phyloP scores from a whole-genome alignment of 2,113 vertebrate species.

The Toxotes chatareus region DNA sequence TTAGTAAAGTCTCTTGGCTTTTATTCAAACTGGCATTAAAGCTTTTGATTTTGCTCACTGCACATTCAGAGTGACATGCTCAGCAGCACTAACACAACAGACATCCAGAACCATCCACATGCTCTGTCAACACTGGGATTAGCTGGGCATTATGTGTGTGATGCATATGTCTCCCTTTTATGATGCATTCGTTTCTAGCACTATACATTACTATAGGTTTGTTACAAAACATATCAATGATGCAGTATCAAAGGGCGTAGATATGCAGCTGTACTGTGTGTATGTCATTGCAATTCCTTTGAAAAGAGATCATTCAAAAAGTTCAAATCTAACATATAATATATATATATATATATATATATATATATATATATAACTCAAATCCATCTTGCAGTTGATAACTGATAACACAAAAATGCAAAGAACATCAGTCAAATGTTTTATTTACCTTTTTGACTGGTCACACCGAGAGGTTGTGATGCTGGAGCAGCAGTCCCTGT shows the following conservation, averaged over 20 bases:
- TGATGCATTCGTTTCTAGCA: slow-evolving; percentile 5
- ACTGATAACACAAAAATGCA: fast-evolving
- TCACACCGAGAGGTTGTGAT: slow-evolving; percentile 35
- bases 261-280: not conserved
- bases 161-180: slow-evolving; percentile 30
- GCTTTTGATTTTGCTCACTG: slow-evolving; percentile 57
- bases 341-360: too few species aligned
- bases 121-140: slow-evolving; percentile 55
- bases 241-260: not conserved
- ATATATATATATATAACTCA: too few species aligned
- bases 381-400: not conserved
- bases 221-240: not conserved
- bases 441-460: slow-evolving; percentile 55
- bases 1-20: slow-evolving; percentile 26
- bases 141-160: slow-evolving; percentile 39
- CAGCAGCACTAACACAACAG: slow-evolving; percentile 59
- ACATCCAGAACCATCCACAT: slow-evolving; percentile 68
- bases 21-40: slow-evolving; percentile 34
- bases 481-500: slow-evolving; percentile 34
- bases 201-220: not conserved
- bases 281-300: not conserved
- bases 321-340: not conserved
- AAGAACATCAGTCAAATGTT: not conserved
- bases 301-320: not conserved
- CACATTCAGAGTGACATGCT: slow-evolving; percentile 54